Evolutionary conservation across 2,888 invertebrate species (phyloP), one percentile per base, ranked within the genome.

Genomic region (Hypena proboscidalis): DNA sequence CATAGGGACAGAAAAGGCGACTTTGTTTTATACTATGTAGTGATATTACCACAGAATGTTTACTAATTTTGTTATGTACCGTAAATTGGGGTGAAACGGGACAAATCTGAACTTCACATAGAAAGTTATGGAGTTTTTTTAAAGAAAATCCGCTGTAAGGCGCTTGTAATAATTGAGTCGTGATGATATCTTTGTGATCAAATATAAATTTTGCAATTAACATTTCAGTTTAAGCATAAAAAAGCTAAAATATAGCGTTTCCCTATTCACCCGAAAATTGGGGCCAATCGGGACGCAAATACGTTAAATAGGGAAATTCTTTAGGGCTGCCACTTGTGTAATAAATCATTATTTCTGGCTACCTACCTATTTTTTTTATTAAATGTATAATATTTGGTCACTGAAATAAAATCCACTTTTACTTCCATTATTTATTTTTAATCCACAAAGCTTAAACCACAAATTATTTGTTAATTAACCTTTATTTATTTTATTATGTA

Each of bases 401-500:
- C n/a, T n/a, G n/a, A n/a, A n/a, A n/a, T n/a, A n/a, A n/a, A n/a
- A n/a, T n/a, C n/a, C n/a, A n/a, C n/a, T n/a, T n/a, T n/a, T n/a
- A n/a, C n/a, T n/a, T n/a, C n/a, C n/a, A n/a, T n/a, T n/a, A n/a
- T n/a, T n/a, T n/a, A n/a, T n/a, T n/a, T n/a, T n/a, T n/a, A n/a
- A n/a, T n/a, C n/a, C n/a, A n/a, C n/a, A n/a, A n/a, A n/a, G n/a
- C n/a, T n/a, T n/a, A n/a, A n/a, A n/a, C n/a, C n/a, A n/a, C n/a
- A n/a, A n/a, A n/a, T n/a, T n/a, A n/a, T n/a, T n/a, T n/a, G n/a
- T n/a, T n/a, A n/a, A n/a, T n/a, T n/a, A n/a, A n/a, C n/a, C n/a
- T n/a, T n/a, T n/a, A n/a, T n/a, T n/a, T 60, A 44, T 52, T 49
- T 33, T 30, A 62, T 42, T 11, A 60, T 47, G 9, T 41, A 17